Base-by-base conservation (phyloP, 2,888 invertebrate genomes). In the Galerucella calmariensis region DNA sequence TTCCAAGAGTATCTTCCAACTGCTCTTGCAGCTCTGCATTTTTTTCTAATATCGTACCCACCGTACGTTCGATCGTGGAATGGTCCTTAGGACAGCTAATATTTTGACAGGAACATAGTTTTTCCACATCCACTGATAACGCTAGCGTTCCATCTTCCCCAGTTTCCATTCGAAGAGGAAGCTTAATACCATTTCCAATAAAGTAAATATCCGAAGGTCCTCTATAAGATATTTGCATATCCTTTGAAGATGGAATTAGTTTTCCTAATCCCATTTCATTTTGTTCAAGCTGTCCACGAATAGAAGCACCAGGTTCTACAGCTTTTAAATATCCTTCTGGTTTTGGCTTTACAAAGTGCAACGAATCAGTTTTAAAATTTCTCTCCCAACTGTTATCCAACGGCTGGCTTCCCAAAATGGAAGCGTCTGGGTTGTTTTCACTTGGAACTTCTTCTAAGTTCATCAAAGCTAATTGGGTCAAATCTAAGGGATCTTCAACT, bases 121-220 rank as follows among this genome's bases (percentile, higher is more conserved):
- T 85, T 10, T 86, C 84, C 8, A 86, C 73, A 76, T 88, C 87
- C 10, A 88, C 84, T 9, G 84, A 82, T n/a, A 88, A 76, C 72
- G 87, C 83, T 41, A 87, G 72, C 1, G 84, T 79, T 6, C 87
- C 87, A 75, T 87, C 84, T 1, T 79, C 69, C 71, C 82, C 81
- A 72, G 82, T 81, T 48, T 81, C 81, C 80, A 87, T 81, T 73
- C 85, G 83, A 44, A 88, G 78, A 5, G 88, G 88, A 11, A 88
- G 78, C 76, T 86, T 85, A 48, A 88, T 85, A 44, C 86, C 87
- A 71, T 85, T 83, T 5, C 87, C 87, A 5, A 84, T 76, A 74
- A 87, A 87, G 71, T 81, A 85, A 48, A 87, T 76, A 66, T 83
- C 82, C 35, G 78, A 75, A 1, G 79, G 78, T 35, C 76, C 75